Conservation (phyloP, 2,888 invertebrate genomes). For the Norana najaformis region DNA sequence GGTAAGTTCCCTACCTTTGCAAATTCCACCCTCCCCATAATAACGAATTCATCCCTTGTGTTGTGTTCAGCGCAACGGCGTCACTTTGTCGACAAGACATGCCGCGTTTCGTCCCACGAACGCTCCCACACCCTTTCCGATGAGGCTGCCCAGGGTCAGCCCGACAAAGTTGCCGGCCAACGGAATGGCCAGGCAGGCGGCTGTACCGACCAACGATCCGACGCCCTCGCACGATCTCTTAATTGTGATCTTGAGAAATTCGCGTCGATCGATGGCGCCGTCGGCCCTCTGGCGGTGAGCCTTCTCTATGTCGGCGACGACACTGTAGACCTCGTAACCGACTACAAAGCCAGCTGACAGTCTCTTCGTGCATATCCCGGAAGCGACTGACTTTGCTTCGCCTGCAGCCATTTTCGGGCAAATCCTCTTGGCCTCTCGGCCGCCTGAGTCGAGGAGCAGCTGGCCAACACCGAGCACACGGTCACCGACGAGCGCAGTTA, state of each 20-base stretch:
- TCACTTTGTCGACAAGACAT: neutral
- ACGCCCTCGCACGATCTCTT: constrained; percentile 30
- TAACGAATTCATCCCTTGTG: neutral
- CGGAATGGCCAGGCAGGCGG: constrained; percentile 26
- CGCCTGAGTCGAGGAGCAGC: neutral
- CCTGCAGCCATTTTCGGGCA: neutral
- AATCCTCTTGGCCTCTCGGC: neutral
- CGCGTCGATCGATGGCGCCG: constrained; percentile 23
- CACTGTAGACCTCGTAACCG: neutral
- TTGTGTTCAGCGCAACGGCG: neutral
- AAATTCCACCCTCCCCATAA: neutral
- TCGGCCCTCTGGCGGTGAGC: constrained; percentile 18
- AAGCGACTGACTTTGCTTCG: neutral
- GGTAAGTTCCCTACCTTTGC: neutral
- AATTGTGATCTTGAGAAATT: constrained; percentile 28
- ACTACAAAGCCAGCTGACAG: neutral
- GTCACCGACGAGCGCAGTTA: neutral
- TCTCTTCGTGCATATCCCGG: neutral
- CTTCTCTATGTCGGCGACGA: neutral
- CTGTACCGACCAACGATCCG: constrained; percentile 18
- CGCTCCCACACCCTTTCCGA: constrained; percentile 26
- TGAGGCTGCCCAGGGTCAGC: constrained; percentile 17
- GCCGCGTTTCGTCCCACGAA: constrained; percentile 21
- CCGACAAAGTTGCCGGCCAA: constrained; percentile 19
- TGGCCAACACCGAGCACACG: neutral